Evolutionary conservation across 2,113 vertebrate species (phyloP), one percentile per base, ranked within the genome.

Genomic region (Chiloscyllium plagiosum): DNA sequence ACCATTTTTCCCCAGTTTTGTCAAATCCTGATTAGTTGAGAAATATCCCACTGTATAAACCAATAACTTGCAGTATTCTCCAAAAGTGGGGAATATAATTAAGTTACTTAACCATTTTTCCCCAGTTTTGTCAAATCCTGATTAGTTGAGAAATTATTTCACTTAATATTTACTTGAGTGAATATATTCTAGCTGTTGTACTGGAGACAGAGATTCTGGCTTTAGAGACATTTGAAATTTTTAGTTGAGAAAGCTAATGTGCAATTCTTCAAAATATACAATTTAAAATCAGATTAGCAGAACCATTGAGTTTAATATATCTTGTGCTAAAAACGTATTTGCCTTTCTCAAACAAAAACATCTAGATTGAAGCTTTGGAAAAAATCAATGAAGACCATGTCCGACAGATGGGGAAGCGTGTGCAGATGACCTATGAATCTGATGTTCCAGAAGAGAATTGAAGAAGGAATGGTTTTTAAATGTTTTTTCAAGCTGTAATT

Each of bases 331-430:
- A 20, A 26, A 65, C 92, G 22, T 1, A 0, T 10, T 0, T 26
- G 7, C 37, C 61, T 92, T 76, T 68, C 2, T 78, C n/a, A n/a
- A 13, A 61, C 42, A 8, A 33, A 7, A 96, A 42, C 0, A 96
- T 96, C 92, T 95, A 99, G 99, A 99, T 99, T 61, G 98, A 99
- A 97, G 97, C 98, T 96, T 96, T 99, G 98, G 99, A 99, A 97
- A 99, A 99, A 97, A 98, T 98, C 96, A 99, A 99, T 65, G 99
- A 99, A 97, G 98, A 99, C 96, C 99, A 99, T 0, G 97, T 99
- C 89, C 99, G 99, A 97, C 98, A 97, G 96, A 97, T 98, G 2
- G 98, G 98, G 83, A 99, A 98, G 97, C 99, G 99, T 95, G 97
- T 96, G 0, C 96, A 96, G 0, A 97, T 97, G 96, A 96, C 97